These are phyloP conservation scores for Himalopsyche tibetana DNA, from an alignment of 2,888 invertebrate genomes.

Conservation along the genomic window DNA sequence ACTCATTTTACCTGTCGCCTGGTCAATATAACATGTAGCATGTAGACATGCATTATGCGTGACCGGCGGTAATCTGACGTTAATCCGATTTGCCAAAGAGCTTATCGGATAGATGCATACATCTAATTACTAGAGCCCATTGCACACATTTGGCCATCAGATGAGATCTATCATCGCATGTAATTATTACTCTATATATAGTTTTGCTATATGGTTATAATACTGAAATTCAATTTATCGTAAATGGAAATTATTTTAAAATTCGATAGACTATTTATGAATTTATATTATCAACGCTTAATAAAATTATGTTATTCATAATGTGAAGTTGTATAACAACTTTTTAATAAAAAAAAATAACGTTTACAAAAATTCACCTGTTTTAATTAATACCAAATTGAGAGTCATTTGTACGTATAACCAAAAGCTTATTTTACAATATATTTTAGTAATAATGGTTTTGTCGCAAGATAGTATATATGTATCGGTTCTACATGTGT, in stretches of 20 bases:
- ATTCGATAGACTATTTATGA: neutral
- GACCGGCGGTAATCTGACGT: conserved; percentile 58
- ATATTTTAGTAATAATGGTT: no score
- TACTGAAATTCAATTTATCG: neutral
- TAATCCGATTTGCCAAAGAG: conserved; percentile 63
- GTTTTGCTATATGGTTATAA: neutral
- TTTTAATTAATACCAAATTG: no score
- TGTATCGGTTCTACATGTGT: no score
- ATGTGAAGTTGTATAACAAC: no score
- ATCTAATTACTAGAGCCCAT: conserved; percentile 59
- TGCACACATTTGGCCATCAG: conserved; percentile 47
- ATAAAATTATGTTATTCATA: no score
- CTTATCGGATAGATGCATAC: conserved; percentile 62
- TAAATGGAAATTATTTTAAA: neutral
- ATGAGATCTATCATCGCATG: conserved; percentile 22
- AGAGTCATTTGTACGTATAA: no score
- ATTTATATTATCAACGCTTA: no score
- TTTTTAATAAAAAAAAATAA: no score
- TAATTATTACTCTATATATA: conserved; percentile 30
- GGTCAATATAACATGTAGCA: conserved; percentile 10
- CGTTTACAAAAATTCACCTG: no score
- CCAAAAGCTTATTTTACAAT: no score
- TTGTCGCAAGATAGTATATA: no score
- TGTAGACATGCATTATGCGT: conserved; percentile 50
- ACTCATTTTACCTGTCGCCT: neutral